Percentiles rank a stretch among this genome's conserved stretches.
These are phyloP conservation scores for Trachelus stipa DNA, from an alignment of 2,888 invertebrate species.

Conservation along the genomic window DNA sequence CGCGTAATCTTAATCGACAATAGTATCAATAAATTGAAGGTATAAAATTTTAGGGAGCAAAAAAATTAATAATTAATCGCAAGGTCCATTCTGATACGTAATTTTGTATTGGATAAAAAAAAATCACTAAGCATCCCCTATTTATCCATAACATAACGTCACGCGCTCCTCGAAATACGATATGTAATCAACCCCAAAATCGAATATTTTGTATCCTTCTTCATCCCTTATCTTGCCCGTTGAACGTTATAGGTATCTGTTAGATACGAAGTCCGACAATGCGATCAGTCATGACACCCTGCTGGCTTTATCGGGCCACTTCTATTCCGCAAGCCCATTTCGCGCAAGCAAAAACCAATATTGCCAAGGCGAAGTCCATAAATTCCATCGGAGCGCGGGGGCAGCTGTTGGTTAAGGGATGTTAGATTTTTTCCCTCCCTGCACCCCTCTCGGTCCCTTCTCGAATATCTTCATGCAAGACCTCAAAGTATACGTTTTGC, in stretches of 20 bases:
- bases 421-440: not conserved
- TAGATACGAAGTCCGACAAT: not conserved
- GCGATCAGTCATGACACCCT: conserved; percentile 5
- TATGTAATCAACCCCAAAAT: no score
- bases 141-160: no score
- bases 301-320: conserved; percentile 4
- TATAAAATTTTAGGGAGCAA: no score
- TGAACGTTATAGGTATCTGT: not conserved
- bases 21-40: not conserved
- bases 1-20: no score
- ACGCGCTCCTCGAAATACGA: no score
- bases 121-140: no score
- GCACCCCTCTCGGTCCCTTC: no score
- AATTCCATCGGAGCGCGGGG: not conserved
- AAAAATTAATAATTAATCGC: not conserved
- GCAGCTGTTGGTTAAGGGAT: not conserved
- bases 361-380: conserved; percentile 2
- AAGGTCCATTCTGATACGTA: not conserved
- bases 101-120: not conserved
- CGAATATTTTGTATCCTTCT: no score
- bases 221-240: no score
- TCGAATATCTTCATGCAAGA: not conserved
- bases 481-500: not conserved
- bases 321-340: conserved; percentile 1
- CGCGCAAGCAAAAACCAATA: not conserved